Base-by-base conservation (phyloP, 2,888 invertebrate genomes). In the Drosophila acutilabella region DNA sequence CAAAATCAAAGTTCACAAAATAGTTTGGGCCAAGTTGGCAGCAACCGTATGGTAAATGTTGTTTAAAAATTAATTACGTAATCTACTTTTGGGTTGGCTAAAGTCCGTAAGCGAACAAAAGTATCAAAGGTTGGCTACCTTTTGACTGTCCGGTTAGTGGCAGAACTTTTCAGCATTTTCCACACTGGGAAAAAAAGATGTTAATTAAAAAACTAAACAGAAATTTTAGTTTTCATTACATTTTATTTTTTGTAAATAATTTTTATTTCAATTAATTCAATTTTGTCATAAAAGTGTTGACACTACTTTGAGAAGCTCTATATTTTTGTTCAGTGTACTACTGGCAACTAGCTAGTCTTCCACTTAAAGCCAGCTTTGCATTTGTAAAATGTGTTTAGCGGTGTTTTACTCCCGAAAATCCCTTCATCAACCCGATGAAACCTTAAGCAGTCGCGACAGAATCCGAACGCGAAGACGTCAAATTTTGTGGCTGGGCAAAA, bases 401-500 rank as follows among this genome's bases (percentile, higher is more conserved):
- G 53, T 11, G 53, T 42, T 30, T 47, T 18, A 20, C 41, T 33
- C 36, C 18, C 2, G 2, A 30, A 30, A 30, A 8, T 30, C 8
- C 30, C 8, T 73, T 74, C 56, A 69, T 44, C 54, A 52, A 40
- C 11, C 41, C n/a, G 58, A 18, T 74, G 54, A 73, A 68, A 68
- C 73, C 57, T 38, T 54, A 58, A 64, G 56, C 50, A 30, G 30
- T 18, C 62, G 41, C 52, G 48, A 36, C 13, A 33, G 16, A 4
- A 7, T 26, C 26, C 26, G 5, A 42, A 14, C 53, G 47, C 50
- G 42, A 18, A 59, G 62, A 50, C n/a, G 38, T 33, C 38, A 59
- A 40, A 16, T 26, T 26, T 2, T n/a, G 18, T 23, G 11, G n/a
- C 7, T 2, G 8, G 20, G 20, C n/a, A 20, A 44, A 30, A 48